Evolutionary conservation across 2,113 vertebrate genomes (phyloP).

Genomic region (Arvicanthis niloticus): DNA sequence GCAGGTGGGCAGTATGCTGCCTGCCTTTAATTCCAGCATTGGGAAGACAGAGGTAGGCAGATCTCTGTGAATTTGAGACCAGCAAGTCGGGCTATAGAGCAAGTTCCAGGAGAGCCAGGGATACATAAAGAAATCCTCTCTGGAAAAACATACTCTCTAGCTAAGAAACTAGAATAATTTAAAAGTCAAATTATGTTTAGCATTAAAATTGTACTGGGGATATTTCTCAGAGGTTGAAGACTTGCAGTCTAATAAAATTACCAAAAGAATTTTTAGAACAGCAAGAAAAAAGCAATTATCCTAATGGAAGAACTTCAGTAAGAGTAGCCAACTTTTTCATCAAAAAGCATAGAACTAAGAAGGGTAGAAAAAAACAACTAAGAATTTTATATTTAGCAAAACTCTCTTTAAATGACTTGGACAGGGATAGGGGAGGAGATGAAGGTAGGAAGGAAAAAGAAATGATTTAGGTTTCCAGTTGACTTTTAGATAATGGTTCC

Average conservation of each 20-base stretch:
- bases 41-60: background rate
- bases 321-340: background rate
- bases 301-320: background rate
- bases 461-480: background rate
- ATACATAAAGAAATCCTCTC: background rate
- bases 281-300: background rate
- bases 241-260: background rate
- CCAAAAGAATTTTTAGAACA: background rate
- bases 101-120: background rate
- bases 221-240: background rate
- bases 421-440: background rate
- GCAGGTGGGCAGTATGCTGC: background rate
- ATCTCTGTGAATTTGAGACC: background rate
- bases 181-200: constrained; percentile 51
- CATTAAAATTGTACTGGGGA: constrained; percentile 18
- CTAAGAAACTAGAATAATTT: constrained; percentile 26
- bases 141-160: background rate
- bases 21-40: background rate
- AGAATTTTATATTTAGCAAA: background rate
- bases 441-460: background rate
- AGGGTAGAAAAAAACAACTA: background rate
- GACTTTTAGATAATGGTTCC: background rate
- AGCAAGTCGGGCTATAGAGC: background rate
- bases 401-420: background rate
- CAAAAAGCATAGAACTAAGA: background rate